A percentile compares a stretch with the other conserved stretches of the same genome.
Conservation (phyloP, 2,113 vertebrate genomes). For the Plestiodon gilberti region DNA sequence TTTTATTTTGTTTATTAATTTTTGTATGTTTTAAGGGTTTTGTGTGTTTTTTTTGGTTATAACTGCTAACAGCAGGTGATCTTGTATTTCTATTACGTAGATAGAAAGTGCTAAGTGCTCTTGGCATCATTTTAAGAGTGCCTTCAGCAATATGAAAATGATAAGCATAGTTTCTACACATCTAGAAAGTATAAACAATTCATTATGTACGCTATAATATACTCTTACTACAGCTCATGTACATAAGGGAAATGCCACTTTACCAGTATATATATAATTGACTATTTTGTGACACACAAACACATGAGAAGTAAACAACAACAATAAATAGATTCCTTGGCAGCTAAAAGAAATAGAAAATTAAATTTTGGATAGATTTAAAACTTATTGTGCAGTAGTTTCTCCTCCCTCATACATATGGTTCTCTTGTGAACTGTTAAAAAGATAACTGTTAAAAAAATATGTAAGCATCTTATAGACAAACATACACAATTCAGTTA, state of each 20-base stretch:
- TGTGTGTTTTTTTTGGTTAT: neutral
- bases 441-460: neutral
- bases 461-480: neutral
- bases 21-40: neutral
- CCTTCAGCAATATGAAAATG: neutral
- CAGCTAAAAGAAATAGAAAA: neutral
- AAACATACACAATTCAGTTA: neutral
- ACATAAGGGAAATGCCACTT: too few species aligned
- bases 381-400: constrained; percentile 12
- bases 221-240: too few species aligned
- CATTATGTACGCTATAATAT: neutral
- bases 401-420: neutral
- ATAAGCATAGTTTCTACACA: neutral
- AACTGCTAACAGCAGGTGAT: neutral
- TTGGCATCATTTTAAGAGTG: neutral
- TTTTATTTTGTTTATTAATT: too few species aligned
- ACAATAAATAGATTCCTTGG: neutral
- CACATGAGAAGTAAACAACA: neutral
- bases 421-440: constrained; percentile 5
- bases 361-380: neutral
- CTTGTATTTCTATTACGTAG: neutral
- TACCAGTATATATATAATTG: neutral
- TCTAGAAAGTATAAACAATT: neutral
- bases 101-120: neutral
- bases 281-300: neutral